phyloP scores from a whole-genome alignment of 2,888 invertebrate genomes.

The Dicyrtoma fusca region DNA sequence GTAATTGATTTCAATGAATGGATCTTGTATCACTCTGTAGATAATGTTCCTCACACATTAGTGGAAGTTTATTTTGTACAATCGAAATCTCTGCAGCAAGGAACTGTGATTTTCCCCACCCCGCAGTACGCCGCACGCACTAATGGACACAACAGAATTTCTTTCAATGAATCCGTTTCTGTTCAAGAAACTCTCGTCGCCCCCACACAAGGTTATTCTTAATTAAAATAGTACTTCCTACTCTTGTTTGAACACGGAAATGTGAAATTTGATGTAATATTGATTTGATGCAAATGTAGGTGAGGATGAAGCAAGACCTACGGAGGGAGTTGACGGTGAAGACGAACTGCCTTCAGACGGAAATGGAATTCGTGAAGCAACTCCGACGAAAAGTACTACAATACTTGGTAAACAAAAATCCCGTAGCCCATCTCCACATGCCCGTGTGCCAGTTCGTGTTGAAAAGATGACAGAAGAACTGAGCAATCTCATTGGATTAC shows the following conservation, averaged over 20 bases:
- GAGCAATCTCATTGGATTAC: constrained; percentile 52
- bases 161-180: constrained; percentile 43
- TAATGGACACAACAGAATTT: constrained; percentile 48
- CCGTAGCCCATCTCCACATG: constrained; percentile 23
- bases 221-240: too few species aligned
- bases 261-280: too few species aligned
- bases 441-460: constrained; percentile 27
- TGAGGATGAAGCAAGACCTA: not conserved
- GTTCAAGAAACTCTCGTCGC: constrained; percentile 32
- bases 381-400: constrained; percentile 30
- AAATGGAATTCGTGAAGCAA: constrained; percentile 4
- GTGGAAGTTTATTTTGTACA: constrained; percentile 78
- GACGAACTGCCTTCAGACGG: not conserved
- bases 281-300: not conserved
- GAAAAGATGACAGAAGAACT: constrained; percentile 53
- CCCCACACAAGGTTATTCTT: constrained; percentile 31
- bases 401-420: constrained; percentile 33
- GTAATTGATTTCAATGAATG: not conserved
- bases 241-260: too few species aligned
- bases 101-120: constrained; percentile 66
- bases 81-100: constrained; percentile 86
- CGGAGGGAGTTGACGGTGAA: not conserved
- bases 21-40: constrained; percentile 15
- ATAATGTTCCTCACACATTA: constrained; percentile 53
- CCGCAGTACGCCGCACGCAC: constrained; percentile 53